A percentile compares a stretch with the other conserved stretches of the same genome.
Evolutionary conservation across 53 echinoderm and acorn worm genomes (phyloP).

Genomic region (Crossaster papposus): DNA sequence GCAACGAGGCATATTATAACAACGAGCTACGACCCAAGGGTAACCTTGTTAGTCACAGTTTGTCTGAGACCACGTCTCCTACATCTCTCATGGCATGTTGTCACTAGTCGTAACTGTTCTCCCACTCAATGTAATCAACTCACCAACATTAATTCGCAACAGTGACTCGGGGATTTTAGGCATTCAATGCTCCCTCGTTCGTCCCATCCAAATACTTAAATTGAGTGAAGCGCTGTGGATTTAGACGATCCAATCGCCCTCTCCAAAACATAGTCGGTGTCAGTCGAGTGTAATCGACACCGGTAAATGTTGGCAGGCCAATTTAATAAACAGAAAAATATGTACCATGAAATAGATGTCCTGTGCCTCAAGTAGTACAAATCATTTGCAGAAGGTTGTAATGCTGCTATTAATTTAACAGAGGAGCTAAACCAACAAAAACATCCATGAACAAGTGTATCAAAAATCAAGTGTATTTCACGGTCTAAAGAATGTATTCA

Average conservation of each 20-base stretch:
- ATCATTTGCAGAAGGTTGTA: no score
- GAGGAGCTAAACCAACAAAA: no score
- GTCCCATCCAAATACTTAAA: neutral
- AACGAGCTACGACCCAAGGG: neutral
- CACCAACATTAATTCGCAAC: neutral
- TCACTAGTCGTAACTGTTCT: neutral
- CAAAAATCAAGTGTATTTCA: no score
- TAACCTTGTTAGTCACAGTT: neutral
- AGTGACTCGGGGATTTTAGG: neutral
- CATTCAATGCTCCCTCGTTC: neutral
- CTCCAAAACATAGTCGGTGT: neutral
- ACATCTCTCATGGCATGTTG: neutral
- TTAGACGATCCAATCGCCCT: neutral
- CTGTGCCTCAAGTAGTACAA: no score
- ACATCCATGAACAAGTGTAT: no score
- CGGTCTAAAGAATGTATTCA: no score
- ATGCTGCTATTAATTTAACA: no score
- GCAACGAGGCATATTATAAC: neutral
- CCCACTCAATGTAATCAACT: neutral
- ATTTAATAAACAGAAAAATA: no score
- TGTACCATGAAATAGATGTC: no score
- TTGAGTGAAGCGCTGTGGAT: neutral
- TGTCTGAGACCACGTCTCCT: neutral
- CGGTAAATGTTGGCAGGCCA: no score
- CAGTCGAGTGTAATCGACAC: neutral